These are phyloP conservation scores for Paramuricea clavata DNA, from an alignment of 92 coral and sea anemone genomes.

Conservation along the genomic window DNA sequence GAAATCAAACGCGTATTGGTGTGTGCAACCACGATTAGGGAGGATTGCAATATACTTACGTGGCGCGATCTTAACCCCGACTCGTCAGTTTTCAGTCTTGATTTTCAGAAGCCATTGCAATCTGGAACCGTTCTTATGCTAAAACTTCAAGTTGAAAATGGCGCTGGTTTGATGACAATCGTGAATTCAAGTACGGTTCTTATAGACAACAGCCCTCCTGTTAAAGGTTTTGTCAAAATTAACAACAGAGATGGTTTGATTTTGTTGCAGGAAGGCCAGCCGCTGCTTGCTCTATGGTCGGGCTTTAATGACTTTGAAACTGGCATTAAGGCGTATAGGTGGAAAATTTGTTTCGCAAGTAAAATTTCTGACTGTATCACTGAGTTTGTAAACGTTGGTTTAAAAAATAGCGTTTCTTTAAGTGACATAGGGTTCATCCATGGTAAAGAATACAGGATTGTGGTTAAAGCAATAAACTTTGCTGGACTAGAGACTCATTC, in stretches of 20 bases:
- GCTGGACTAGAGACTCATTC: slow-evolving; percentile 72
- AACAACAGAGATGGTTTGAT: slow-evolving; percentile 62
- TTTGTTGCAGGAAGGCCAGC: slow-evolving; percentile 71
- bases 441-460: slow-evolving; percentile 73
- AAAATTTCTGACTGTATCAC: slow-evolving; percentile 69
- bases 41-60: slow-evolving; percentile 65
- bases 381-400: slow-evolving; percentile 71
- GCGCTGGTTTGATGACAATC: slow-evolving; percentile 78
- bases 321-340: slow-evolving; percentile 76
- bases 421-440: slow-evolving; percentile 74
- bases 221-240: slow-evolving; percentile 69
- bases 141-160: slow-evolving; percentile 72
- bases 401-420: slow-evolving; percentile 51
- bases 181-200: slow-evolving; percentile 66
- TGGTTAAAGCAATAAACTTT: slow-evolving; percentile 82
- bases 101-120: slow-evolving; percentile 71
- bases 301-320: slow-evolving; percentile 89
- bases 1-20: slow-evolving; percentile 63
- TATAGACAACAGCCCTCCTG: slow-evolving; percentile 83
- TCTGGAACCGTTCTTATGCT: slow-evolving; percentile 74
- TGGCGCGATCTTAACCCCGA: slow-evolving; percentile 62
- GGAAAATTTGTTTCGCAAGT: slow-evolving; percentile 76
- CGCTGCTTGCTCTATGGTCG: slow-evolving; percentile 76
- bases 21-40: slow-evolving; percentile 75
- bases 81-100: slow-evolving; percentile 3